Evolutionary conservation across 2,113 vertebrate species (phyloP).

Genomic region (Cacatua alba): DNA sequence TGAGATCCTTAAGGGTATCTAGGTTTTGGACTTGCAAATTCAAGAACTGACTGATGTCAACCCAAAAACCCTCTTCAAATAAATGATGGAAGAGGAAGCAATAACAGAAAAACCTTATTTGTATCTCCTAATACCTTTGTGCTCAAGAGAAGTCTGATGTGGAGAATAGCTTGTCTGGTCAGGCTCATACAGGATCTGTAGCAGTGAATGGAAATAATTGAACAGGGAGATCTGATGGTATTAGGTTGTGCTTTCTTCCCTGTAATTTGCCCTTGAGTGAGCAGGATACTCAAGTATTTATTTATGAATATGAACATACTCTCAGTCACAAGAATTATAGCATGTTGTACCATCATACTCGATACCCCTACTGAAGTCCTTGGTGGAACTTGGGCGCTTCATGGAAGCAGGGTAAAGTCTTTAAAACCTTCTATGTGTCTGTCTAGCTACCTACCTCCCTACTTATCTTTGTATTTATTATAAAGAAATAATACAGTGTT

Average conservation of each 20-base stretch:
- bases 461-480: neutral
- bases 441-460: too few relatives aligned
- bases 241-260: neutral
- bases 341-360: accelerated
- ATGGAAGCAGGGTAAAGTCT: accelerated
- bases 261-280: neutral
- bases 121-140: neutral
- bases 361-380: too few relatives aligned
- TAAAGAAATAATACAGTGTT: too few relatives aligned
- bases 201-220: neutral
- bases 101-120: neutral
- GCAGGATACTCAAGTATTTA: too few relatives aligned
- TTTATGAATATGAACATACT: neutral
- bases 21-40: neutral
- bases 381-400: neutral
- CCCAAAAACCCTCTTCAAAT: neutral
- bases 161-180: neutral
- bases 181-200: neutral
- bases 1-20: neutral
- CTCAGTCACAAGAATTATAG: neutral
- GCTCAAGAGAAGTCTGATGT: neutral
- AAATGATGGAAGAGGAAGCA: neutral
- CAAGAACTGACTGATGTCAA: neutral
- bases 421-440: neutral
- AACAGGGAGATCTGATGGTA: too few relatives aligned